Base-by-base conservation (phyloP, 2,888 invertebrate genomes). In the Hymenopus coronatus region DNA sequence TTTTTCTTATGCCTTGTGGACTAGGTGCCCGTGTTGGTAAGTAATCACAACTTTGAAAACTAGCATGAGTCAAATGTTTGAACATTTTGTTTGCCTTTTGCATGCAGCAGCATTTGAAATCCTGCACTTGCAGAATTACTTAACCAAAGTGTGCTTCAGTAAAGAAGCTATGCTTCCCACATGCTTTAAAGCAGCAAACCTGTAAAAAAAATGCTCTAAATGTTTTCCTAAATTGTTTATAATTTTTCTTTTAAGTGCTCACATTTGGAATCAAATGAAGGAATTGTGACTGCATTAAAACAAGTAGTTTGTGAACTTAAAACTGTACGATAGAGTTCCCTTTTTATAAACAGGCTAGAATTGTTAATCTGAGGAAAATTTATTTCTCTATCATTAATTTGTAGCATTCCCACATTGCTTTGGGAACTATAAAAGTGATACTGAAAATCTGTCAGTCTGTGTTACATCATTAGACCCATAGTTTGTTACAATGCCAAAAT, bases 1-100 rank as follows among this genome's bases (percentile, higher is more conserved):
- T 92, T 93, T 93, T 91, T 93, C 92, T 92, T 88, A 90, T 91
- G 92, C 91, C 91, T 92, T 92, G 91, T 91, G 92, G 92, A 92
- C 92, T 92, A 91, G 94, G 93, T 93, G 93, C 93, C 91, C 93
- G 94, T 91, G 93, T 94, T 87, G 94, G 94, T 94, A 92, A 93
- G 94, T 93, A 90, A 25, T 3, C 14, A 20, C 20, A 70, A 20
- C 54, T 25, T 40, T 33, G 33, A 70, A 70, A 70, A 70, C 6
- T 20, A 20, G 54, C 54, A 70, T 70, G 54, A 70, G 15, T 70
- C 6, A 20, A 15, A 20, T 70, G 54, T 70, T 70, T 70, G 20
- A 70, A 70, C 33, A 70, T 3, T 14, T 70, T 40, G 30, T 4
- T 40, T 40, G 40, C 12, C 12, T 40, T 9, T 25, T 70, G 54